Conservation (phyloP, 2,888 invertebrate genomes). For the Heliconius charithonia region DNA sequence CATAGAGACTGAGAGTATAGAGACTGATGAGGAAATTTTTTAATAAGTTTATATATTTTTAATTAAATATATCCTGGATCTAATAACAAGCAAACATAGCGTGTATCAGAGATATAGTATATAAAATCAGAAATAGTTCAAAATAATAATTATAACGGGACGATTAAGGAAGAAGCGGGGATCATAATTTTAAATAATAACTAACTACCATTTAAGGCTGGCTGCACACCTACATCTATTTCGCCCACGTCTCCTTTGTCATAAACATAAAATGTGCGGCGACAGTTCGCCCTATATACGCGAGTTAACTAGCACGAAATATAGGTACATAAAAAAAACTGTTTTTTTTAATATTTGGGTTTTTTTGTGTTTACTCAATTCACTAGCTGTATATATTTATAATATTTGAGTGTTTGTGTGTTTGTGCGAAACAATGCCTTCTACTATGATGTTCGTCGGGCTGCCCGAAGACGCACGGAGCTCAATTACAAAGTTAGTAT, state of each 20-base stretch:
- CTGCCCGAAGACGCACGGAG: constrained; percentile 84
- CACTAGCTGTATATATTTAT: background rate
- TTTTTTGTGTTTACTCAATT: constrained; percentile 21
- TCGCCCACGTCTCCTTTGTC: constrained; percentile 68
- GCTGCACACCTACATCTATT: constrained; percentile 64
- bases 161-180: constrained; percentile 54
- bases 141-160: constrained; percentile 21
- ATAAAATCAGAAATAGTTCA: constrained; percentile 6
- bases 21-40: no score
- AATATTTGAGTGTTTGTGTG: constrained; percentile 3
- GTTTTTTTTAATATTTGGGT: constrained; percentile 31
- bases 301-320: constrained; percentile 64
- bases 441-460: constrained; percentile 85
- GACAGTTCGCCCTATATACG: constrained; percentile 64
- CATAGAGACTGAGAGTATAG: background rate
- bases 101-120: no score
- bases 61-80: background rate
- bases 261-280: constrained; percentile 62
- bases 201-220: constrained; percentile 53
- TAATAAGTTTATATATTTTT: background rate
- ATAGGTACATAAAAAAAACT: constrained; percentile 18
- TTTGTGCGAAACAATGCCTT: constrained; percentile 78
- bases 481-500: constrained; percentile 83
- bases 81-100: background rate
- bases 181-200: constrained; percentile 59